These are phyloP conservation scores for Mastacembelus armatus DNA, from an alignment of 2,797 vertebrate genomes.

Conservation along the genomic window DNA sequence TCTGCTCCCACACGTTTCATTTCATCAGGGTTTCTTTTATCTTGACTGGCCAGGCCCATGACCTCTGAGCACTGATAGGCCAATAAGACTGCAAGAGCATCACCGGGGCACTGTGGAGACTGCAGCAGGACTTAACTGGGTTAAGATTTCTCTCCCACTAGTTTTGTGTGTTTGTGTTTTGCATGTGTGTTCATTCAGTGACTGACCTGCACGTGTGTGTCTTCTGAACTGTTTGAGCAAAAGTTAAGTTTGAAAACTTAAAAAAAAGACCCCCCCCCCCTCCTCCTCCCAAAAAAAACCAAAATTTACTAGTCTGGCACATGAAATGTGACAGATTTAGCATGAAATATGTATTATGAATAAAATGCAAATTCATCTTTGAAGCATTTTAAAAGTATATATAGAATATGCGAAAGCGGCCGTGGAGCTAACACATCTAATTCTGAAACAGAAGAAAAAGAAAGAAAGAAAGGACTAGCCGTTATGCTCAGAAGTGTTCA, in stretches of 20 bases:
- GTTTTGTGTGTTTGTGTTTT: constrained; percentile 47
- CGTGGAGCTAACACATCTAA: constrained; percentile 56
- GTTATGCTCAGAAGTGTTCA: constrained; percentile 65
- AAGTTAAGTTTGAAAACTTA: constrained; percentile 47
- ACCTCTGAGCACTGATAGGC: constrained; percentile 77
- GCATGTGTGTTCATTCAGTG: constrained; percentile 23
- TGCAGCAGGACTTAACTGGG: constrained; percentile 58
- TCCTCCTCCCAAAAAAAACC: too few species aligned
- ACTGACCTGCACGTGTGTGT: constrained; percentile 35
- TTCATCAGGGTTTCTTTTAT: constrained; percentile 83
- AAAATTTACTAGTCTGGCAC: constrained; percentile 44
- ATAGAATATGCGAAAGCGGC: constrained; percentile 33
- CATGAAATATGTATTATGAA: constrained; percentile 57
- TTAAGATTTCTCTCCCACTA: constrained; percentile 52
- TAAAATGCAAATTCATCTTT: constrained; percentile 69
- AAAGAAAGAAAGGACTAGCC: constrained; percentile 53
- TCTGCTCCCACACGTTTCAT: constrained; percentile 75
- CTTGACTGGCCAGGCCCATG: constrained; percentile 81
- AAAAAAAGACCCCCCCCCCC: too few species aligned
- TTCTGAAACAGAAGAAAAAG: constrained; percentile 67
- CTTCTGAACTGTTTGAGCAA: constrained; percentile 43
- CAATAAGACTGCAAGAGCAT: constrained; percentile 66
- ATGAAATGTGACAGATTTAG: constrained; percentile 51
- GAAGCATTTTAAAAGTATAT: constrained; percentile 31
- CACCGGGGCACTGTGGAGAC: constrained; percentile 58